Percentiles rank a stretch among this genome's conserved stretches.
These are phyloP conservation scores for zebrafish (Danio rerio) DNA, from an alignment of 2,113 vertebrate genomes.

Conservation along the genomic window DNA sequence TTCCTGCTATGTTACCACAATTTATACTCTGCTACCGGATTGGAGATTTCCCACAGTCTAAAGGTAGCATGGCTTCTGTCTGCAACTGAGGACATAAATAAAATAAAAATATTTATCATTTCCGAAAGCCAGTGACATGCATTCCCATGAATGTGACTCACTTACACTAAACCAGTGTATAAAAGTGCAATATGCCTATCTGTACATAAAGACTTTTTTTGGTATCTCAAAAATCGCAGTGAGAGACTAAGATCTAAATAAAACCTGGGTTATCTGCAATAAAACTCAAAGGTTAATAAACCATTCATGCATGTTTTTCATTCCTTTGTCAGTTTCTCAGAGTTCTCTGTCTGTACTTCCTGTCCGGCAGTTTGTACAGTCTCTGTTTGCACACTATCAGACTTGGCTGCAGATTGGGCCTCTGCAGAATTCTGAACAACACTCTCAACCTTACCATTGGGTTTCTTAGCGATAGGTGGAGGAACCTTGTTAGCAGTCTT, in stretches of 20 bases:
- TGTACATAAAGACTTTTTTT: slow-evolving; percentile 42
- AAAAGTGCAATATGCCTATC: slow-evolving; percentile 38
- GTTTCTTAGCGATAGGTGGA: slow-evolving; percentile 92
- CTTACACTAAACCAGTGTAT: slow-evolving; percentile 27
- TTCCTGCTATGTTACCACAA: background rate
- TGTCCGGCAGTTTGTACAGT: slow-evolving; percentile 67
- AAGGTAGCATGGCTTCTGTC: background rate
- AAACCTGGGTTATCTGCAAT: background rate
- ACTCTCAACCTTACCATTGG: slow-evolving; percentile 65
- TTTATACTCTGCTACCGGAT: slow-evolving; percentile 6
- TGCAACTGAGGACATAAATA: slow-evolving; percentile 19
- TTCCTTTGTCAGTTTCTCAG: slow-evolving; percentile 10
- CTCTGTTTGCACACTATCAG: slow-evolving; percentile 61
- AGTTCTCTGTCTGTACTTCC: slow-evolving; percentile 61
- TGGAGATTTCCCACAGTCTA: background rate
- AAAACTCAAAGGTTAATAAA: slow-evolving; percentile 7
- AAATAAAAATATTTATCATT: slow-evolving; percentile 21
- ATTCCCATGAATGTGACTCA: slow-evolving; percentile 20
- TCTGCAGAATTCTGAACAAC: slow-evolving; percentile 40
- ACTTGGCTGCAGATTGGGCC: slow-evolving; percentile 9
- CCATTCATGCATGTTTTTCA: background rate
- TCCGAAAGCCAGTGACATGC: slow-evolving; percentile 29
- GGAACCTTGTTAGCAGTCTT: slow-evolving; percentile 82
- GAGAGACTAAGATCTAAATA: background rate
- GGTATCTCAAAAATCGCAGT: slow-evolving; percentile 16